These are phyloP conservation scores for Hestina assimilis DNA, from an alignment of 1,140 invertebrate genomes.

Conservation along the genomic window DNA sequence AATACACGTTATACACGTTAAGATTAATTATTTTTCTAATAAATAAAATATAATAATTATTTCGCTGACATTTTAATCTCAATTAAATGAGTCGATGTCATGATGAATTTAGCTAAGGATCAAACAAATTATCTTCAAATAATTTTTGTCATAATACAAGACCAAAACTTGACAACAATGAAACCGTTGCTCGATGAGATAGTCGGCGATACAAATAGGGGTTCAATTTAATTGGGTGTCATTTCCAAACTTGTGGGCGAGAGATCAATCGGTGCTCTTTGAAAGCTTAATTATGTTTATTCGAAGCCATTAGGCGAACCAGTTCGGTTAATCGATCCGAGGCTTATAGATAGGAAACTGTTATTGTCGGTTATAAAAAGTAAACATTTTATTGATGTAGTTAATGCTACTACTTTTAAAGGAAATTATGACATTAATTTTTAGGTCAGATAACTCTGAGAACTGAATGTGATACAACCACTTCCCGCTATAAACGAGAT, in stretches of 20 bases:
- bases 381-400: constrained; percentile 10
- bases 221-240: constrained; percentile 57
- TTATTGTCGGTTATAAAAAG: constrained; percentile 23
- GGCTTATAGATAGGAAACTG: constrained; percentile 17
- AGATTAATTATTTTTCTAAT: not conserved
- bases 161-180: constrained; percentile 1
- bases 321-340: constrained; percentile 56
- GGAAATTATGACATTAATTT: constrained; percentile 24
- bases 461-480: constrained; percentile 7
- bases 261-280: constrained; percentile 61
- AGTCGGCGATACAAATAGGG: constrained; percentile 43
- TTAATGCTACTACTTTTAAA: constrained; percentile 13
- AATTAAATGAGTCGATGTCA: too few species aligned
- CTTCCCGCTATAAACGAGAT: not conserved
- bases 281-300: constrained; percentile 72
- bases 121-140: too few species aligned
- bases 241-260: constrained; percentile 53
- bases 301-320: constrained; percentile 59
- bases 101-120: too few species aligned
- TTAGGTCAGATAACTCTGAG: constrained; percentile 2
- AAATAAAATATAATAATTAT: not conserved
- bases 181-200: not conserved
- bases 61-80: too few species aligned
- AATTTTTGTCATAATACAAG: too few species aligned
- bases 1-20: not conserved